Conservation (phyloP, 2,888 invertebrate genomes). For the Dysmachus trigonus region DNA sequence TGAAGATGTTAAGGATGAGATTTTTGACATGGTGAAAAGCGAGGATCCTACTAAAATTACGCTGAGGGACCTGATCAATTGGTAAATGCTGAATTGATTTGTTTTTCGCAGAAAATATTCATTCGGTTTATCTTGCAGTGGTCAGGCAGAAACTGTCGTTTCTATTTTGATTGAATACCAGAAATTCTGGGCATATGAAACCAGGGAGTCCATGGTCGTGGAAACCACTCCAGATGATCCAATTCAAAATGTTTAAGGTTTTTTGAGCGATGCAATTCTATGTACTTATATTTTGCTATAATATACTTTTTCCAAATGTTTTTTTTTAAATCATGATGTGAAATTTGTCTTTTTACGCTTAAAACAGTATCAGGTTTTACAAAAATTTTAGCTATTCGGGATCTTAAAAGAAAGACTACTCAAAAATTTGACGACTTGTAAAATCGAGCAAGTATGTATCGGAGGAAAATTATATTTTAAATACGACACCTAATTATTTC, state of each 20-base stretch:
- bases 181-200: conserved; percentile 97
- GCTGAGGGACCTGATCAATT: conserved; percentile 81
- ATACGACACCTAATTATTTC: too few relatives aligned
- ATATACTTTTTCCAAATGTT: neutral
- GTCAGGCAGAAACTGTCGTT: conserved; percentile 92
- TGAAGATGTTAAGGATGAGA: conserved; percentile 95
- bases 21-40: conserved; percentile 97
- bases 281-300: neutral
- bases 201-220: conserved; percentile 81
- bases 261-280: neutral
- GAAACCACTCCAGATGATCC: conserved; percentile 64
- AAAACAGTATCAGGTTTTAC: too few relatives aligned
- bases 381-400: neutral
- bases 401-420: too few relatives aligned
- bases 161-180: conserved; percentile 94
- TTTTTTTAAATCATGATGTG: neutral
- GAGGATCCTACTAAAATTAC: conserved; percentile 85
- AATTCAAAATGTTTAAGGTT: conserved; percentile 55
- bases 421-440: too few relatives aligned
- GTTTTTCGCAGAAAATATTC: neutral
- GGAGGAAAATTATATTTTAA: too few relatives aligned
- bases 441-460: too few relatives aligned
- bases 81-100: conserved; percentile 64
- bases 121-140: conserved; percentile 68
- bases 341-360: too few relatives aligned